Evolutionary conservation across 2,113 vertebrate species (phyloP), one percentile per base, ranked within the genome.

Genomic region (Oryzias curvinotus): DNA sequence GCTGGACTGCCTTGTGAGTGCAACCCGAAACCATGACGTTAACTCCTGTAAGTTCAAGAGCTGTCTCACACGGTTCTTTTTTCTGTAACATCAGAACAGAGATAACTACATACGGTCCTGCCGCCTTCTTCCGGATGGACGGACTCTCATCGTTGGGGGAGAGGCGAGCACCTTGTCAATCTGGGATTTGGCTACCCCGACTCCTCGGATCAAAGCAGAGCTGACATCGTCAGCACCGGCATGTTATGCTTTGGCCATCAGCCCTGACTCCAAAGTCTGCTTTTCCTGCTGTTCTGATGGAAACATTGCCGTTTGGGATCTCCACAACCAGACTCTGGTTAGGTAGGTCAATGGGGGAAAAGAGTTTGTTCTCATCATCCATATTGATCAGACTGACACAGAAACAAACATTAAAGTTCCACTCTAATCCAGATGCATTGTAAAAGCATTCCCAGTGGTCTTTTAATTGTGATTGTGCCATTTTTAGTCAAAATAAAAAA

Each of bases 41-140:
- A 36, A 36, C 10, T 36, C 36, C 36, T 10, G 36, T 30, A 30
- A 30, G 1, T 30, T 6, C 12, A 36, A 12, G 36, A 8, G 36
- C 36, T 36, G 36, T 36, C 36, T 36, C 8, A 8, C 10, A 36
- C 36, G 36, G 8, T 36, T 36, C 36, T 36, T 12, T 36, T 7
- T 3, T 69, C 46, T 63, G 61, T 64, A 36, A 55, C 74, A 73
- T 82, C 89, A 98, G 96, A 98, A 98, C 91, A 91, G 96, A 62
- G 96, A 98, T 82, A 98, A 98, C 92, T 98, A 98, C 90, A 98
- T 98, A 87, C 96, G 96, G 19, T 98, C 96, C n/a, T 98, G 96
- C 86, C 95, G 97, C 57, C 93, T 98, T 43, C 95, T 98, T 18
- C 96, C 96, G 0, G 96, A 98, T 0, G 96, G 96, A 8, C 94